These are phyloP conservation scores for Craterocephalus amniculus DNA, from an alignment of 2,797 vertebrate species.

Conservation along the genomic window DNA sequence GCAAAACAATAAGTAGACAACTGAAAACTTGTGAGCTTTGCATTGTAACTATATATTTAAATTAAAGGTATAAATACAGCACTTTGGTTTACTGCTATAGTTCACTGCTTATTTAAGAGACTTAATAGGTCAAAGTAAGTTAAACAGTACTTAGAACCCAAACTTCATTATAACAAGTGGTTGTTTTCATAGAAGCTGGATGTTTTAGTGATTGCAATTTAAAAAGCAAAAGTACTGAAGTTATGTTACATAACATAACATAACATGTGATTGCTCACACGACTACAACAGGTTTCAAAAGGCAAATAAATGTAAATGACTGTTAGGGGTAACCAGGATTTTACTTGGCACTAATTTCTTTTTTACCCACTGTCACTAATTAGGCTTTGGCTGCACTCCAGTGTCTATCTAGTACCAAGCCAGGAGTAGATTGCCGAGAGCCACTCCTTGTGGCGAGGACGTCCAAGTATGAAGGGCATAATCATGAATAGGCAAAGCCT, in stretches of 20 bases:
- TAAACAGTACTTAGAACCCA: conserved; percentile 28
- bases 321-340: conserved; percentile 59
- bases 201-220: conserved; percentile 57
- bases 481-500: conserved; percentile 74
- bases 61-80: conserved; percentile 36
- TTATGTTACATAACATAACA: conserved; percentile 64
- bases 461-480: conserved; percentile 59
- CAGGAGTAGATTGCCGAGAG: conserved; percentile 48
- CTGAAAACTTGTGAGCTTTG: background rate
- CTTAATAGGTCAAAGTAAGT: conserved; percentile 32
- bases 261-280: conserved; percentile 41
- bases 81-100: conserved; percentile 42
- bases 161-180: conserved; percentile 39
- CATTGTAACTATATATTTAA: conserved; percentile 4
- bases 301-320: conserved; percentile 56
- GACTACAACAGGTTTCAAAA: conserved; percentile 64
- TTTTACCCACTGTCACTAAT: conserved; percentile 74
- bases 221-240: conserved; percentile 48
- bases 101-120: conserved; percentile 14
- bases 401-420: conserved; percentile 51
- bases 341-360: conserved; percentile 72
- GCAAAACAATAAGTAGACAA: background rate
- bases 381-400: conserved; percentile 69
- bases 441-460: conserved; percentile 67
- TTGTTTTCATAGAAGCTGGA: conserved; percentile 54